Base-by-base conservation (phyloP, 2,888 invertebrate genomes). In the Drosophila kambysellisi region DNA sequence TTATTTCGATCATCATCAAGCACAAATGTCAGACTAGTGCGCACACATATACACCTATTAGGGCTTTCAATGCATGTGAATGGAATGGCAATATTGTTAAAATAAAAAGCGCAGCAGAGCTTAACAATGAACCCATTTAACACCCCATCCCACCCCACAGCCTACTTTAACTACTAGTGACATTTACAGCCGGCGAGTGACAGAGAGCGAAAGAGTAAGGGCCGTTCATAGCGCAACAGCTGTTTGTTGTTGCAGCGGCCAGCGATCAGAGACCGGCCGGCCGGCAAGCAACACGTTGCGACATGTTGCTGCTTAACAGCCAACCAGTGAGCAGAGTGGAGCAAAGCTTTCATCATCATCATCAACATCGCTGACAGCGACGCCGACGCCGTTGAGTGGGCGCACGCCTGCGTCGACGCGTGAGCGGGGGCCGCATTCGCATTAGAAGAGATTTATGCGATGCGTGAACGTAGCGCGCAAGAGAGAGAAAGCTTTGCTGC, bases 401-500 rank as follows among this genome's bases (percentile, higher is more conserved):
- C 81, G 76, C 79, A 57, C 74, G 52, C 61, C 32, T 29, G 66
- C 48, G 57, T 59, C 62, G 65, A 62, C 70, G 56, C 56, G 60
- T 46, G 66, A 63, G 66, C 72, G 74, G 41, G 33, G 12, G 43
- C 41, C 50, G 43, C 30, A 62, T 52, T 62, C 60, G 41, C 48
- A 71, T 79, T 82, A 82, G 76, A 84, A 79, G 82, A 81, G 79
- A 75, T 75, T 82, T 67, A 60, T 70, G 61, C 64, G 33, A 53
- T 58, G 82, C 65, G 72, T 51, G 39, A 72, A 53, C 53, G 32
- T 46, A 48, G 52, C 37, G 20, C 29, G 8, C 32, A 15, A 57
- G 62, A 60, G 70, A 46, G 64, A 54, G 63, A n/a, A 53, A 67
- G 70, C 56, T 74, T 74, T 70, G 59, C 61, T 65, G 48, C 41